Evolutionary conservation across 2,113 vertebrate genomes (phyloP), one percentile per base, ranked within the genome.

Genomic region (Lycaon pictus): DNA sequence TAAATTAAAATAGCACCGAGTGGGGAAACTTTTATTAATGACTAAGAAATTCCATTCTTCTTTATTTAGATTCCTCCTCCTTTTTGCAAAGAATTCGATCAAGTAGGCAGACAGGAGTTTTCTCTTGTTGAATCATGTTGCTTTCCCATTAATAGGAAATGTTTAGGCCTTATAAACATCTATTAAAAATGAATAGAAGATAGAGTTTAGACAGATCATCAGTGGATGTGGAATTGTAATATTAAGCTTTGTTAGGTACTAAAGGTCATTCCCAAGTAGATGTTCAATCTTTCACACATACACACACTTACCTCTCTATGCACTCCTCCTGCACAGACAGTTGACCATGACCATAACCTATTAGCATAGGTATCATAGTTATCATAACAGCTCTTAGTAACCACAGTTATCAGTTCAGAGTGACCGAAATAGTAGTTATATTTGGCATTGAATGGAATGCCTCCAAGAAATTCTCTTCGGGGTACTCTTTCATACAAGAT

Each of bases 371-470:
- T 23, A 72, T 22, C 35, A 13, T 43, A 43, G 43, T 76, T 51
- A 17, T 51, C 43, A 16, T 51, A 76, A 51, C 37, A 51, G 74
- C 74, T 76, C 43, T 51, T 11, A 12, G 20, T 91, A 23, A 72
- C 10, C 27, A 1, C 72, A 55, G 29, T 48, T 76, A 51, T 43
- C 69, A 72, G 69, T 51, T 76, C 43, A 76, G 43, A 76, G 29
- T 76, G 74, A 76, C 74, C 48, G 20, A 80, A 88, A 43, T 35
- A 87, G 74, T 11, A 60, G 43, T 32, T 77, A 71, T 2, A 43
- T 65, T 93, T 91, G 62, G 11, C 35, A 63, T 96, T 92, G 69
- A 95, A 58, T 88, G n/a, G 60, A 93, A 74, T 67, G 48, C 37
- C 16, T 17, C 22, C 12, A 32, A 27, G 81, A 81, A n/a, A 69